A percentile compares a stretch with the other conserved stretches of the same genome.
Conservation (phyloP, 1,140 invertebrate genomes). For the Macrosteles quadrilineatus region DNA sequence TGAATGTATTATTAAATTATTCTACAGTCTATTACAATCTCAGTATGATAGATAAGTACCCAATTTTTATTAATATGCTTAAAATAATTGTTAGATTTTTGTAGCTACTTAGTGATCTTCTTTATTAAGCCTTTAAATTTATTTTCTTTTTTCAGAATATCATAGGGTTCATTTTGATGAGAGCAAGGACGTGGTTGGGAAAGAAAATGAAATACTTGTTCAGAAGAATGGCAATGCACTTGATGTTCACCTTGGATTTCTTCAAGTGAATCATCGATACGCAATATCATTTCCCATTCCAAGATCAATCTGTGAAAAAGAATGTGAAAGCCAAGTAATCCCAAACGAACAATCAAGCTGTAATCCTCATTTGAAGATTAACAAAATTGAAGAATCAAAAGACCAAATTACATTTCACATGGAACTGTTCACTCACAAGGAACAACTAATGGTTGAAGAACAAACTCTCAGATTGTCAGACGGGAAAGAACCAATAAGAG, state of each 20-base stretch:
- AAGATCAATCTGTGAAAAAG: neutral
- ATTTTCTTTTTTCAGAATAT: slow-evolving; percentile 38
- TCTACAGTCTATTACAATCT: too few species aligned
- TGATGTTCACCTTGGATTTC: slow-evolving; percentile 49
- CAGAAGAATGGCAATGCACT: slow-evolving; percentile 44
- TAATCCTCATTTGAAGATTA: too few species aligned
- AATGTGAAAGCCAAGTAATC: neutral
- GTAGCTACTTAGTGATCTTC: too few species aligned
- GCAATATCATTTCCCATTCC: slow-evolving; percentile 31
- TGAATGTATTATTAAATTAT: too few species aligned
- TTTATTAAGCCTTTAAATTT: too few species aligned
- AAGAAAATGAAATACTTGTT: slow-evolving; percentile 48
- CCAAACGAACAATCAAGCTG: too few species aligned
- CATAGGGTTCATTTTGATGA: slow-evolving; percentile 52
- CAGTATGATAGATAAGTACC: too few species aligned
- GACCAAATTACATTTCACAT: slow-evolving; percentile 50
- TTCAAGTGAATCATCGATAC: slow-evolving; percentile 51
- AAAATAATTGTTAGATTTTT: too few species aligned
- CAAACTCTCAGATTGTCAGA: slow-evolving; percentile 52
- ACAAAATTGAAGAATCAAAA: slow-evolving; percentile 38
- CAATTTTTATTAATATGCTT: too few species aligned
- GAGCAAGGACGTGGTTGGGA: slow-evolving; percentile 43
- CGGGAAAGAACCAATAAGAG: slow-evolving; percentile 47
- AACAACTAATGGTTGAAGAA: slow-evolving; percentile 55
- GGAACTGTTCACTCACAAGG: slow-evolving; percentile 56